phyloP scores from a whole-genome alignment of 2,888 invertebrate species.

The Thyatira batis region DNA sequence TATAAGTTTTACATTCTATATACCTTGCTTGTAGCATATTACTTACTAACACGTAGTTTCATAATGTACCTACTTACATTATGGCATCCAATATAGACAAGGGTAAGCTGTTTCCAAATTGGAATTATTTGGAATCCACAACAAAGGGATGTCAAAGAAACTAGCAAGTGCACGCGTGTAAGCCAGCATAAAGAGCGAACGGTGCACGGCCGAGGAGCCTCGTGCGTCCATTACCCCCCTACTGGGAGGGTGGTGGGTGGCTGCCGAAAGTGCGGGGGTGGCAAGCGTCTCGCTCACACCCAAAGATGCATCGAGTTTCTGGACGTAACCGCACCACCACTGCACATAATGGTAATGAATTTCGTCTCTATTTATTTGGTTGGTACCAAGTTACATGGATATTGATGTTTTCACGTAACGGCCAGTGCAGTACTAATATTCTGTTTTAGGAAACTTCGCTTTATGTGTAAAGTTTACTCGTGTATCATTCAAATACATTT shows the following conservation, averaged over 20 bases:
- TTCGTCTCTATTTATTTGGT: slow-evolving; percentile 54
- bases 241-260: slow-evolving; percentile 43
- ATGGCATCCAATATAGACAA: slow-evolving; percentile 37
- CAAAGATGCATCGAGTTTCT: slow-evolving; percentile 78
- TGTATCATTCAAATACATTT: no score
- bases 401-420: no score
- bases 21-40: no score
- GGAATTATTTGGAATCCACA: slow-evolving; percentile 78
- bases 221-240: slow-evolving; percentile 78
- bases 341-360: slow-evolving; percentile 73
- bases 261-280: slow-evolving; percentile 64
- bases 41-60: slow-evolving; percentile 8
- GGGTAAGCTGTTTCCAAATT: slow-evolving; percentile 64
- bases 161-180: slow-evolving; percentile 78
- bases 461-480: no score
- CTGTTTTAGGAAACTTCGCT: no score
- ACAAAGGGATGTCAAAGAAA: slow-evolving; percentile 80
- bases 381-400: slow-evolving; percentile 7
- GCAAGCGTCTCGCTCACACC: slow-evolving; percentile 69
- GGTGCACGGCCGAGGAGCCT: slow-evolving; percentile 71
- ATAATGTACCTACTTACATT: no score
- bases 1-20: no score
- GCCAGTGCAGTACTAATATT: no score
- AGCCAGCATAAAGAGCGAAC: slow-evolving; percentile 73
- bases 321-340: slow-evolving; percentile 75